Conservation (phyloP, 1,140 invertebrate species). For the Hydropsyche tenuis region DNA sequence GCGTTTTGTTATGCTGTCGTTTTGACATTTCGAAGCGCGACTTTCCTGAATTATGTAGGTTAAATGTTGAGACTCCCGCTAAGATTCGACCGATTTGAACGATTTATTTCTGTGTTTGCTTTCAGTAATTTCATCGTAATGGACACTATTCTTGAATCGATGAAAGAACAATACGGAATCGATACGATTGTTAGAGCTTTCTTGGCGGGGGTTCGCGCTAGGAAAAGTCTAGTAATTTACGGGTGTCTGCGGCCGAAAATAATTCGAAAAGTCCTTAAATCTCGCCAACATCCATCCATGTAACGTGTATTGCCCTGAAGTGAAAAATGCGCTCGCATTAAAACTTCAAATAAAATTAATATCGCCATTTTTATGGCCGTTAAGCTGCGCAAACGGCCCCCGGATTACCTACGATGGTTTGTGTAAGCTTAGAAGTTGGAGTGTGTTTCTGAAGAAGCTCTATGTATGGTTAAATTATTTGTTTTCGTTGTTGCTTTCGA, state of each 20-base stretch:
- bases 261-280: slow-evolving; percentile 40
- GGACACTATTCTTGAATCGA: background rate
- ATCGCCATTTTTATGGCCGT: slow-evolving; percentile 45
- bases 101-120: background rate
- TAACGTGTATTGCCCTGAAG: slow-evolving; percentile 6
- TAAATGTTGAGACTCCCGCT: slow-evolving; percentile 33
- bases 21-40: slow-evolving; percentile 3
- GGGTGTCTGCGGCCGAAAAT: slow-evolving; percentile 25
- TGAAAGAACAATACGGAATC: no score
- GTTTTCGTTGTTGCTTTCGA: slow-evolving; percentile 1
- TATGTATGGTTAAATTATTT: slow-evolving; percentile 12
- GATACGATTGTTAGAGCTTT: no score
- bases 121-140: background rate
- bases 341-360: slow-evolving; percentile 49
- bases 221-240: slow-evolving; percentile 3
- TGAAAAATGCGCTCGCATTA: slow-evolving; percentile 42
- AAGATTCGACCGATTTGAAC: slow-evolving; percentile 10
- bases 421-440: slow-evolving; percentile 1
- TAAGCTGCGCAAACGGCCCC: slow-evolving; percentile 12
- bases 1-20: slow-evolving; percentile 7
- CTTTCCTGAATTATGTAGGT: slow-evolving; percentile 29
- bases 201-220: no score
- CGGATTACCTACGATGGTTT: slow-evolving; percentile 3
- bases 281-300: slow-evolving; percentile 20
- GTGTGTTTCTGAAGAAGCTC: slow-evolving; percentile 2